Evolutionary conservation across 1,140 invertebrate species (phyloP).

Genomic region (Aporrectodea caliginosa): DNA sequence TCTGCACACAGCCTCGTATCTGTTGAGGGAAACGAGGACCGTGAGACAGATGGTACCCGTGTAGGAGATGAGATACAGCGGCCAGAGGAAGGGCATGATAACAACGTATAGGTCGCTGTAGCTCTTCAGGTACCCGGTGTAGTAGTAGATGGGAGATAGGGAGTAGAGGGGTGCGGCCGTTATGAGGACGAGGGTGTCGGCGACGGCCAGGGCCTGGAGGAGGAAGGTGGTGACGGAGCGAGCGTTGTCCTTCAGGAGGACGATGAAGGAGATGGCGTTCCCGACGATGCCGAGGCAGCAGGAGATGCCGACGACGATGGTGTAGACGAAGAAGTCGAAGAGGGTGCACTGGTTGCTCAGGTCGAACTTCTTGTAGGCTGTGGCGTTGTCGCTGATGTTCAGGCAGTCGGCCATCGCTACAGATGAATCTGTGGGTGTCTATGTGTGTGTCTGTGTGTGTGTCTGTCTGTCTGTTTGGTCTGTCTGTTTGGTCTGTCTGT

Average conservation of each 20-base stretch:
- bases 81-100: conserved; percentile 29
- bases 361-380: background rate
- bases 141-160: conserved; percentile 5
- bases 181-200: conserved; percentile 27
- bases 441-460: background rate
- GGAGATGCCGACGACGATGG: conserved; percentile 14
- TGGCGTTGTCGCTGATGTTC: background rate
- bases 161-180: conserved; percentile 22
- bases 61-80: conserved; percentile 31
- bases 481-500: background rate
- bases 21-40: conserved; percentile 32
- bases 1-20: conserved; percentile 30
- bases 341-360: conserved; percentile 8
- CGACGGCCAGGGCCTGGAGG: conserved; percentile 23
- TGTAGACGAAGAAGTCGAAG: conserved; percentile 29
- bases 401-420: background rate
- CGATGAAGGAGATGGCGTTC: conserved; percentile 22
- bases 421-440: background rate
- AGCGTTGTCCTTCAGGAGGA: conserved; percentile 14
- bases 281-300: conserved; percentile 25
- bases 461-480: background rate
- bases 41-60: conserved; percentile 30
- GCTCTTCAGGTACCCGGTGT: background rate
- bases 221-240: conserved; percentile 22
- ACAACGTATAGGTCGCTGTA: conserved; percentile 14